A percentile compares a stretch with the other conserved stretches of the same genome.
Evolutionary conservation across 2,113 vertebrate genomes (phyloP).

Genomic region (Sphyrna mokarran): DNA sequence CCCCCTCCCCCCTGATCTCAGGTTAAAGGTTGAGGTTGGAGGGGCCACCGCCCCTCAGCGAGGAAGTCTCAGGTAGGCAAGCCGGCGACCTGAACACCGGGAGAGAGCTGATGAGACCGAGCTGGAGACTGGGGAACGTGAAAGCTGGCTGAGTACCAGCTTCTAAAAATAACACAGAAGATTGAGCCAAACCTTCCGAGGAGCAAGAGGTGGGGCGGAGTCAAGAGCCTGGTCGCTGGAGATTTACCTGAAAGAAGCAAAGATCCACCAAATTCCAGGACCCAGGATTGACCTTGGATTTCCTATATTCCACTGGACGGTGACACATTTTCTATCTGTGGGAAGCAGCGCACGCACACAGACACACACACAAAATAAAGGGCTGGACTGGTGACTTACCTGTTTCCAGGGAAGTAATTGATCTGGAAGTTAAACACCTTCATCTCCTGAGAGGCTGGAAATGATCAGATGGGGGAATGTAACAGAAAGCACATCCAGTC

Average conservation of each 20-base stretch:
- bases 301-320: background rate
- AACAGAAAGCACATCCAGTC: background rate
- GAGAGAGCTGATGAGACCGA: background rate
- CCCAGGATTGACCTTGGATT: background rate
- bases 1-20: background rate
- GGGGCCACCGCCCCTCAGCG: background rate
- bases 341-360: background rate
- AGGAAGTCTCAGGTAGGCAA: background rate
- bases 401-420: background rate
- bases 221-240: background rate
- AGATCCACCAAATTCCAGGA: background rate
- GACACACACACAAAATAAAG: background rate
- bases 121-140: background rate
- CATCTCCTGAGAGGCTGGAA: background rate
- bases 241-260: constrained; percentile 17
- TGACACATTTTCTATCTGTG: background rate
- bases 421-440: constrained; percentile 11
- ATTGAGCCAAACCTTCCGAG: background rate
- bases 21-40: background rate
- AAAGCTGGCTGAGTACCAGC: background rate
- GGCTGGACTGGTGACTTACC: background rate
- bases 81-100: too few relatives aligned
- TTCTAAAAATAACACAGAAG: background rate
- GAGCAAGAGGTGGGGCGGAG: background rate
- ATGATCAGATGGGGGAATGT: background rate